Evolutionary conservation across 2,888 invertebrate genomes (phyloP), one percentile per base, ranked within the genome.

Genomic region (Notodonta dromedarius): DNA sequence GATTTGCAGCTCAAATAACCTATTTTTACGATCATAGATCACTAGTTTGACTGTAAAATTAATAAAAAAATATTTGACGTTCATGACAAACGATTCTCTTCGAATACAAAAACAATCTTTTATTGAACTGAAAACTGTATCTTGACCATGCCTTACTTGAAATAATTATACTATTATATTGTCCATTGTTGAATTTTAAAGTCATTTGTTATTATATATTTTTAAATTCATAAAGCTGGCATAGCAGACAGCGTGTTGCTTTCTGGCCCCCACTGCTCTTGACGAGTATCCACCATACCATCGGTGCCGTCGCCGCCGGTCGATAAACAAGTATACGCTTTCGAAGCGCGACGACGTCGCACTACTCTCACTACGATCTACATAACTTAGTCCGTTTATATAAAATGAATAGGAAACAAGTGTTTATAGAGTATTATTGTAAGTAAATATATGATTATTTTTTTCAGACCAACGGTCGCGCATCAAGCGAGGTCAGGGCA

Each of bases 401-500:
- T 67, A 64, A 70, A 66, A 65, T 69, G 61, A 73, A 76, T 63
- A 69, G 71, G 74, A 66, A 74, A 73, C 73, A 69, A 63, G 62
- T 61, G 51, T 60, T 44, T 56, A 67, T 65, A 56, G 5, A 35
- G 35, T 53, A 14, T 13, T 55, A 61, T 62, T 66, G 63, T 70
- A 66, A 56, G 70, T 59, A 76, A 51, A 51, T 60, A 16, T 44
- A 65, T 32, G 14, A 74, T 71, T 73, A 66, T 68, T 89, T 86
- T 83, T 90, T 90, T 70, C 88, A 94, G 94, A 81, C 86, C 65
- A 91, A 85, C 88, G 85, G 85, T 73, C 86, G 89, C 69, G 84
- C 88, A 58, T 80, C 85, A 61, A 92, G 88, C 82, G 94, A 93
- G 75, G 83, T 88, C 60, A 85, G 89, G 65, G 91, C 94, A 71